These are phyloP conservation scores for Chrysina gloriosa DNA, from an alignment of 2,888 invertebrate genomes.

Conservation along the genomic window DNA sequence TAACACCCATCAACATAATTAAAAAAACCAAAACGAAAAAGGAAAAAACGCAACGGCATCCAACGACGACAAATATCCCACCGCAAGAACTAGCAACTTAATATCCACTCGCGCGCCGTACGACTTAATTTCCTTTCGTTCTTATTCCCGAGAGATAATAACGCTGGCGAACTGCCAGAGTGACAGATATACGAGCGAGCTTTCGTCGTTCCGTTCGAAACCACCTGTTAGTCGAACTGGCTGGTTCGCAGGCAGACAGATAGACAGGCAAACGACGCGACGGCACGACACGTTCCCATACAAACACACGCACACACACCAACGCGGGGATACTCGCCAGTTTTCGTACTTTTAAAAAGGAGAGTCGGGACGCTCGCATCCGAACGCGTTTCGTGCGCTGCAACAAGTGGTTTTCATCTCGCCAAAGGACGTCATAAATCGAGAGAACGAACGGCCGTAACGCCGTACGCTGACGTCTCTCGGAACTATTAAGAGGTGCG, in stretches of 20 bases:
- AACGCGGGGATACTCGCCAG: neutral
- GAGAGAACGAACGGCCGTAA: slow-evolving; percentile 14
- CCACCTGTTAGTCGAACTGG: slow-evolving; percentile 27
- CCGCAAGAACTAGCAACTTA: neutral
- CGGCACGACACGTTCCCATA: too few species aligned
- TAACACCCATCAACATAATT: neutral
- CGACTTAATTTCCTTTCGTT: slow-evolving; percentile 2
- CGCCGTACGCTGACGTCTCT: neutral
- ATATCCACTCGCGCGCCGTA: neutral
- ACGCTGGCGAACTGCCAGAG: slow-evolving; percentile 18
- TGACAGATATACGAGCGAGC: slow-evolving; percentile 23
- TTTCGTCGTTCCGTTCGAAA: neutral
- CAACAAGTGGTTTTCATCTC: slow-evolving; percentile 30
- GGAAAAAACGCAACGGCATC: too few species aligned
- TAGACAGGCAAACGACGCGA: neutral
- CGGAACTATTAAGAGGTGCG: slow-evolving; percentile 11
- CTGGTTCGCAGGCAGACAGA: neutral
- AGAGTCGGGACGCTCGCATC: neutral
- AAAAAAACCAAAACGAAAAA: too few species aligned
- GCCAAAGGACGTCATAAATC: slow-evolving; percentile 13
- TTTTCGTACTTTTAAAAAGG: neutral
- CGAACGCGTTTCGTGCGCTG: neutral
- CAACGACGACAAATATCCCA: neutral
- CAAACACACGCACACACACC: too few species aligned
- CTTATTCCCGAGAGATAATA: neutral